Evolutionary conservation across 2,797 vertebrate species (phyloP).

Genomic region (Coendou prehensilis): DNA sequence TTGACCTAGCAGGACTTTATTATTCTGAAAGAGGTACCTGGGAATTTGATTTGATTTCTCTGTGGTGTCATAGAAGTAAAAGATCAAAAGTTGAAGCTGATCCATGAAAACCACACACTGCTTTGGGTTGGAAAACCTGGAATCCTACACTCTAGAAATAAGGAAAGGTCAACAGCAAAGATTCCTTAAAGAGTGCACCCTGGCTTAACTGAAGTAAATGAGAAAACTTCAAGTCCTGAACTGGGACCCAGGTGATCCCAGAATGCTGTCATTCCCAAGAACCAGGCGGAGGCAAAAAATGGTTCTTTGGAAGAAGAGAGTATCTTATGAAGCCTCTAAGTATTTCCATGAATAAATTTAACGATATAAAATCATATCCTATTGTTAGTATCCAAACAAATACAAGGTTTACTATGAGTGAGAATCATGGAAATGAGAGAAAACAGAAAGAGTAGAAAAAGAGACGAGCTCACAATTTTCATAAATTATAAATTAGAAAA

Average conservation of each 20-base stretch:
- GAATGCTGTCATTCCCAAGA: background rate
- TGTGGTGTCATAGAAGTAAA: background rate
- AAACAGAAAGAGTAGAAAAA: background rate
- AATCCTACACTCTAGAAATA: background rate
- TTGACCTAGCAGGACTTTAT: background rate
- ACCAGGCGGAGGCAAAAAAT: background rate
- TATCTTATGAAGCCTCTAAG: background rate
- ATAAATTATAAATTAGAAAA: background rate
- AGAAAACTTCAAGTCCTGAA: conserved; percentile 3
- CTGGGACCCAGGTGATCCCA: background rate
- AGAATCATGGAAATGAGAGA: conserved; percentile 1
- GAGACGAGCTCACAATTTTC: background rate
- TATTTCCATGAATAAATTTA: background rate
- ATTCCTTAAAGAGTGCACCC: background rate
- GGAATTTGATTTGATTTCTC: background rate
- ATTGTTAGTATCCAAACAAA: background rate
- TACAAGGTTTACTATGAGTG: background rate
- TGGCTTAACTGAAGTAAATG: background rate
- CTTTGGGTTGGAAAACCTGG: background rate
- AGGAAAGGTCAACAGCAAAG: background rate
- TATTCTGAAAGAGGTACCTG: background rate
- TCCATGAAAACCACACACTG: background rate
- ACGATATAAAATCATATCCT: background rate
- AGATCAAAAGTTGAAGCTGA: background rate
- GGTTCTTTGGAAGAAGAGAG: background rate